Evolutionary conservation across 2,888 invertebrate genomes (phyloP).

Genomic region (Aproaerema taeniolella): DNA sequence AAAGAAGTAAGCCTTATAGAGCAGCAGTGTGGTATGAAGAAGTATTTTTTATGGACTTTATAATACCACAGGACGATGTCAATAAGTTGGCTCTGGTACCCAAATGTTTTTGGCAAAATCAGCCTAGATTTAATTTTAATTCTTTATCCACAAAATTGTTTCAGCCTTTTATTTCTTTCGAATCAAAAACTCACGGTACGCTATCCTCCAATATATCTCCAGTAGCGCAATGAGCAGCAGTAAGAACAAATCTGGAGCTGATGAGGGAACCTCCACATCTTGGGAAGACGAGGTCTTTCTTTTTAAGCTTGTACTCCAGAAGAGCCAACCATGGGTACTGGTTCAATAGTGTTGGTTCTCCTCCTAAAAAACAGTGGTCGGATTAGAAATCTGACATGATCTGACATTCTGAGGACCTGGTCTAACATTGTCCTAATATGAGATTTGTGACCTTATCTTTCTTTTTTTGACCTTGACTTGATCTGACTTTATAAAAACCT

Average conservation of each 20-base stretch:
- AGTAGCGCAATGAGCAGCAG: conserved; percentile 3
- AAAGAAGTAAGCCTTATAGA: no score
- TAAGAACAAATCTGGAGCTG: background rate
- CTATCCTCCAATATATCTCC: background rate
- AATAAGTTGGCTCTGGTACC: no score
- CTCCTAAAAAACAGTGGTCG: background rate
- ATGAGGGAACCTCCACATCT: conserved; percentile 5
- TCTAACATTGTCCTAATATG: background rate
- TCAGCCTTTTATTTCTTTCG: no score
- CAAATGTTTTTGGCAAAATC: no score
- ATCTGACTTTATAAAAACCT: no score
- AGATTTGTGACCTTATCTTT: background rate
- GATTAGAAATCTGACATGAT: background rate
- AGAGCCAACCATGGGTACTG: conserved; percentile 5
- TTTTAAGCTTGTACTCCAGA: background rate
- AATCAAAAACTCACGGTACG: background rate
- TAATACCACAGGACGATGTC: no score
- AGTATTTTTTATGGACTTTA: no score
- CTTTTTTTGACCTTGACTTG: no score
- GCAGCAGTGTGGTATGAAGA: no score
- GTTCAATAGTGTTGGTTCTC: background rate
- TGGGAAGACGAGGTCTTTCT: background rate
- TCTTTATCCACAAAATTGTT: no score
- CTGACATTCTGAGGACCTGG: background rate
- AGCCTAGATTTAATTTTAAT: no score